Evolutionary conservation across 2,888 invertebrate species (phyloP).

Genomic region (Pachycephus smyrnensis): DNA sequence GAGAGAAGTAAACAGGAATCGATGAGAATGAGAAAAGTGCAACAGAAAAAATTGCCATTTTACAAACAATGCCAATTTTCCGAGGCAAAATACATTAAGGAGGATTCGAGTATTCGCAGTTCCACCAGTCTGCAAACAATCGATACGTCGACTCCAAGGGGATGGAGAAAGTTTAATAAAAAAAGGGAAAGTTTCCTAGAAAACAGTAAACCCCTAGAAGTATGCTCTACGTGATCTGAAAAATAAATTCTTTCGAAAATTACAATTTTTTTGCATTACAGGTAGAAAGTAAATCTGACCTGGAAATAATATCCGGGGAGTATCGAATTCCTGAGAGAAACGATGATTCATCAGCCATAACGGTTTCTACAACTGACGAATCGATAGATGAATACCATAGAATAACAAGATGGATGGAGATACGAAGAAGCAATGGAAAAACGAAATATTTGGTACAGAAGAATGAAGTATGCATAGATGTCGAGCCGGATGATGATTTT

Average conservation of each 20-base stretch:
- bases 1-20: slow-evolving; percentile 33
- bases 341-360: slow-evolving; percentile 25
- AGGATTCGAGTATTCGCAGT: not conserved
- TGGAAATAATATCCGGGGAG: not conserved
- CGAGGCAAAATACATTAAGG: slow-evolving; percentile 16
- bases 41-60: slow-evolving; percentile 11
- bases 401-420: slow-evolving; percentile 39
- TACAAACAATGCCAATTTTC: not conserved
- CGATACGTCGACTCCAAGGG: not conserved
- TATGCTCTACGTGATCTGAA: not conserved
- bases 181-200: not conserved
- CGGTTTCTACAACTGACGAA: slow-evolving; percentile 22
- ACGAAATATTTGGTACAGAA: slow-evolving; percentile 29
- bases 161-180: not conserved
- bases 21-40: slow-evolving; percentile 31
- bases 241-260: not conserved
- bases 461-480: slow-evolving; percentile 13
- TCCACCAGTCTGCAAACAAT: not conserved
- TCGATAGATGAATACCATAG: slow-evolving; percentile 28
- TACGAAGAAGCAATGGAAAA: slow-evolving; percentile 31
- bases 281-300: not conserved
- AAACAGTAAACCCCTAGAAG: not conserved
- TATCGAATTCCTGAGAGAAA: slow-evolving; percentile 27
- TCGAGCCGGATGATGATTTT: not conserved
- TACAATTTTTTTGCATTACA: not conserved